Percentiles rank a stretch among this genome's conserved stretches.
Conservation (phyloP, 2,113 vertebrate species). For the Albula goreensis region DNA sequence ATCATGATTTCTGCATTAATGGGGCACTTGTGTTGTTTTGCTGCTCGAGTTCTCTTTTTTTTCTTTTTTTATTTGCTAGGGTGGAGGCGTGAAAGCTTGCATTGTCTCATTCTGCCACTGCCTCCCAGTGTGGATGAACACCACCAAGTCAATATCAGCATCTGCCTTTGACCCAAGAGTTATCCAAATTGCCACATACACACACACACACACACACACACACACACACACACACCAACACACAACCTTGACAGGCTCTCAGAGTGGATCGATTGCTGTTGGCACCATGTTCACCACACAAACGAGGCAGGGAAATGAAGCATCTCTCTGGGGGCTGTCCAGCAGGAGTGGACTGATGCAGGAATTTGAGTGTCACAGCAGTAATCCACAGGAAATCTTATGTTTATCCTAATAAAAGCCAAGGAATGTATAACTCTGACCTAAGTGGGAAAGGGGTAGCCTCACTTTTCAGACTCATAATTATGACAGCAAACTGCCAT, state of each 20-base stretch:
- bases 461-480: too few relatives aligned
- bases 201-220: background rate
- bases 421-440: too few relatives aligned
- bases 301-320: too few relatives aligned
- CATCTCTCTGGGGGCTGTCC: too few relatives aligned
- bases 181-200: background rate
- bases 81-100: slow-evolving; percentile 9
- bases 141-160: slow-evolving; percentile 28
- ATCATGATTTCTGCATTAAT: slow-evolving; percentile 24
- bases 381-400: too few relatives aligned
- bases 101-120: slow-evolving; percentile 15
- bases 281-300: too few relatives aligned
- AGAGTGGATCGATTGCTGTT: too few relatives aligned
- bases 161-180: slow-evolving; percentile 16
- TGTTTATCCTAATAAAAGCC: too few relatives aligned
- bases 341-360: too few relatives aligned
- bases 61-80: background rate
- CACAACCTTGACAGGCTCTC: background rate
- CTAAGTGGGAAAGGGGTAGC: too few relatives aligned
- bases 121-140: slow-evolving; percentile 18
- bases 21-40: slow-evolving; percentile 25
- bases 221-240: background rate
- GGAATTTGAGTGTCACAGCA: too few relatives aligned
- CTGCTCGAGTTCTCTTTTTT: slow-evolving; percentile 23
- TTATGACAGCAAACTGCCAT: too few relatives aligned